A percentile compares a stretch with the other conserved stretches of the same genome.
Conservation (phyloP, 2,113 vertebrate species). For the Colaptes auratus region DNA sequence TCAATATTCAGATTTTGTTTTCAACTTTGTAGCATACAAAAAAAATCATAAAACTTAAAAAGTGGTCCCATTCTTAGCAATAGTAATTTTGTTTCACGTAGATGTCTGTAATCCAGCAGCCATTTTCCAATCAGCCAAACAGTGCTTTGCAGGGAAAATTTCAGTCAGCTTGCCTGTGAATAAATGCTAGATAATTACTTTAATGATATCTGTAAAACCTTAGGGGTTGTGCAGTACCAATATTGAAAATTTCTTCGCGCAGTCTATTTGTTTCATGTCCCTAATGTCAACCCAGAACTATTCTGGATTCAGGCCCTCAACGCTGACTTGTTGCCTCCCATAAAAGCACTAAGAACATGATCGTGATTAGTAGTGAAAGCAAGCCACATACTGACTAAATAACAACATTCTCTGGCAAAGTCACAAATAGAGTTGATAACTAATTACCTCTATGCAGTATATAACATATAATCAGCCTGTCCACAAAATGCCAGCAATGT, state of each 20-base stretch:
- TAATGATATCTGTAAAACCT: conserved; percentile 13
- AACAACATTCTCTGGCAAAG: not conserved
- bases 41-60: not conserved
- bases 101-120: not conserved
- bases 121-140: not conserved
- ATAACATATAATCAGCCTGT: conserved; percentile 48
- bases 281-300: not conserved
- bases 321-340: not conserved
- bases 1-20: not conserved
- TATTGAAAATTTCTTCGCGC: not conserved
- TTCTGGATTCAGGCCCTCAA: not conserved
- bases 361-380: not conserved
- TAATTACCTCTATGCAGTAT: conserved; percentile 45
- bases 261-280: not conserved
- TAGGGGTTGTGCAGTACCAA: not conserved
- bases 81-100: not conserved
- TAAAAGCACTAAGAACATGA: not conserved
- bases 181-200: not conserved
- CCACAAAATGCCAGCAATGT: conserved; percentile 34
- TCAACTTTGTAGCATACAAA: not conserved
- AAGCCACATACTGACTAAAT: not conserved
- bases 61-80: not conserved
- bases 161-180: not conserved
- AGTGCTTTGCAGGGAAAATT: not conserved
- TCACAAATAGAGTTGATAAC: not conserved